Percentiles rank a stretch among this genome's conserved stretches.
These are phyloP conservation scores for Dendrocincla tyrannina DNA, from an alignment of 2,797 vertebrate species.

Conservation along the genomic window DNA sequence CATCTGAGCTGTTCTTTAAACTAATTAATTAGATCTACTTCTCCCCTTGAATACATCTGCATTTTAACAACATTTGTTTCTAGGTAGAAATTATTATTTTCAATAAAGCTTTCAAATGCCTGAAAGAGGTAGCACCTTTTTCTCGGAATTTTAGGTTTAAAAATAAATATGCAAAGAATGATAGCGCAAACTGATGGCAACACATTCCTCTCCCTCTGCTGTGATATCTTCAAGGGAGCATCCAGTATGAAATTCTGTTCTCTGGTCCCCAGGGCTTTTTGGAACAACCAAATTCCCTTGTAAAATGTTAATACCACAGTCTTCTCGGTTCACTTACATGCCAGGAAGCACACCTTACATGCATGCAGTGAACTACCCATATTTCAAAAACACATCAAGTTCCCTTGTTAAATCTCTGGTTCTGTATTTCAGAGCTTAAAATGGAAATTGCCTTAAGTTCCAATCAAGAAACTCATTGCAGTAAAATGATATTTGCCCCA, in stretches of 20 bases:
- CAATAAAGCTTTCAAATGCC: neutral
- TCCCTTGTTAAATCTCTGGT: neutral
- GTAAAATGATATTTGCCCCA: neutral
- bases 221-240: neutral
- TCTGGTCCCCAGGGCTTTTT: neutral
- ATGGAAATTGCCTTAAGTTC: neutral
- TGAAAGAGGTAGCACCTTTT: neutral
- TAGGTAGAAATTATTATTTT: neutral
- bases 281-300: neutral
- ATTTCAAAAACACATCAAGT: neutral
- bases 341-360: neutral
- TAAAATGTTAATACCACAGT: neutral
- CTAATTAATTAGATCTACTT: neutral
- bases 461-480: neutral
- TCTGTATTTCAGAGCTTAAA: neutral
- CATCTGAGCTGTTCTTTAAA: neutral
- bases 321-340: neutral
- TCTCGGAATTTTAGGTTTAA: neutral
- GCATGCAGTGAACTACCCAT: neutral
- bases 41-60: neutral
- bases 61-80: neutral
- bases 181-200: neutral
- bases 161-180: neutral
- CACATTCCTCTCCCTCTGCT: neutral
- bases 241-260: neutral